Evolutionary conservation across 1,140 invertebrate genomes (phyloP).

Genomic region (Gonioctena quinquepunctata): DNA sequence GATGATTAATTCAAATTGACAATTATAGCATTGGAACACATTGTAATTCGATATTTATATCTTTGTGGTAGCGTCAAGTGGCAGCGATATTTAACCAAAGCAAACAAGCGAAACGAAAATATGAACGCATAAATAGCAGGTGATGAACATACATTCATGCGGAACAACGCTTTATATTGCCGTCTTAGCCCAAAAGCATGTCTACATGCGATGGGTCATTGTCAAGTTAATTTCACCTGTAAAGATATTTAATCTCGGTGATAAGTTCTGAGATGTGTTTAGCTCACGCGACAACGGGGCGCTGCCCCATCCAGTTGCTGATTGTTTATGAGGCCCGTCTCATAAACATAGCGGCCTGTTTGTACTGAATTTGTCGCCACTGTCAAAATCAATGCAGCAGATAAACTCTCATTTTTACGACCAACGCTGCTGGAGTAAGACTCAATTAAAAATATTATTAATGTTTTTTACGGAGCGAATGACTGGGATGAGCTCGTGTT

Average conservation of each 20-base stretch:
- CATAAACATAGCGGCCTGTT: slow-evolving; percentile 40
- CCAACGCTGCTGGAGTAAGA: slow-evolving; percentile 27
- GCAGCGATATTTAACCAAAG: too few species aligned
- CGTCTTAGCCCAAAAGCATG: slow-evolving; percentile 6
- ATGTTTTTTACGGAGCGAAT: neutral
- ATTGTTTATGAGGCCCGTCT: slow-evolving; percentile 34
- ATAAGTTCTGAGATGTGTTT: slow-evolving; percentile 31
- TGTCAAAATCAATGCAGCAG: slow-evolving; percentile 45
- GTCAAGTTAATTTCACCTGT: slow-evolving; percentile 30
- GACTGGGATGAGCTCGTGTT: neutral
- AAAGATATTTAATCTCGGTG: slow-evolving; percentile 28
- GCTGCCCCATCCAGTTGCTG: slow-evolving; percentile 27
- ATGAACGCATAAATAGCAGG: neutral
- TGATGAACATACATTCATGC: neutral
- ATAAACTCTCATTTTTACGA: slow-evolving; percentile 45
- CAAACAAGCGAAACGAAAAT: neutral
- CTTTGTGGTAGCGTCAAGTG: too few species aligned
- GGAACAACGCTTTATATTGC: neutral
- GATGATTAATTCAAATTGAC: too few species aligned
- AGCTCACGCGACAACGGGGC: slow-evolving; percentile 42
- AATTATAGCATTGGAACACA: too few species aligned
- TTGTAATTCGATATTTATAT: too few species aligned
- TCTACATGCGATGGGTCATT: slow-evolving; percentile 26
- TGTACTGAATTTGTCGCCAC: slow-evolving; percentile 48
- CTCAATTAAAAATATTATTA: slow-evolving; percentile 44